Percentiles rank a stretch among this genome's conserved stretches.
phyloP scores from a whole-genome alignment of 2,888 invertebrate genomes.

The Andrena haemorrhoa region DNA sequence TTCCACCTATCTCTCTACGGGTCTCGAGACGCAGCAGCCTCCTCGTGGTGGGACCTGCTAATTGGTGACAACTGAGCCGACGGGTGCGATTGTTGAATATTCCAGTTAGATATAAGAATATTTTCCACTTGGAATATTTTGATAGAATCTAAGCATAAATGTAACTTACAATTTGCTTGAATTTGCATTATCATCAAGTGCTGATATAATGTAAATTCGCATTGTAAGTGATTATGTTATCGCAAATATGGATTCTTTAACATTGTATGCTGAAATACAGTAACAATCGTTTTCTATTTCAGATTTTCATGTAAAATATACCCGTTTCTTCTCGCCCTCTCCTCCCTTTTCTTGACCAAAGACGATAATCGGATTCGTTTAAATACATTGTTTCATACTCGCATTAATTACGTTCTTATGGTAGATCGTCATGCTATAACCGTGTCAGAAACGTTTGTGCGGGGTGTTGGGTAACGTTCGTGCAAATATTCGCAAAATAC shows the following conservation, averaged over 20 bases:
- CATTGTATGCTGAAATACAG: conserved; percentile 67
- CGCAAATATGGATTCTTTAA: conserved; percentile 28
- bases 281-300: conserved; percentile 69
- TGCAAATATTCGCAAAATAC: neutral
- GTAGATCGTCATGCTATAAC: neutral
- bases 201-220: neutral
- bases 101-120: too few species aligned
- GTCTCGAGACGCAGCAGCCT: too few species aligned
- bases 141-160: too few species aligned
- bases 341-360: too few species aligned
- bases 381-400: conserved; percentile 12
- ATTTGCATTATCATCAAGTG: neutral
- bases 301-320: conserved; percentile 64
- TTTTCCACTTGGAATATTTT: too few species aligned
- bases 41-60: too few species aligned
- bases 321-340: conserved; percentile 69
- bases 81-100: too few species aligned
- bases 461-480: neutral
- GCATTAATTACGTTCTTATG: neutral
- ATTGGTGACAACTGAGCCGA: too few species aligned
- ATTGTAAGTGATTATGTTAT: neutral
- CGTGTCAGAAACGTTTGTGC: neutral
- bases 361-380: conserved; percentile 12
- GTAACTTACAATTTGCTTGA: neutral
- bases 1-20: too few species aligned